phyloP scores from a whole-genome alignment of 53 echinoderm and acorn worm genomes.

The Henricia sp. region DNA sequence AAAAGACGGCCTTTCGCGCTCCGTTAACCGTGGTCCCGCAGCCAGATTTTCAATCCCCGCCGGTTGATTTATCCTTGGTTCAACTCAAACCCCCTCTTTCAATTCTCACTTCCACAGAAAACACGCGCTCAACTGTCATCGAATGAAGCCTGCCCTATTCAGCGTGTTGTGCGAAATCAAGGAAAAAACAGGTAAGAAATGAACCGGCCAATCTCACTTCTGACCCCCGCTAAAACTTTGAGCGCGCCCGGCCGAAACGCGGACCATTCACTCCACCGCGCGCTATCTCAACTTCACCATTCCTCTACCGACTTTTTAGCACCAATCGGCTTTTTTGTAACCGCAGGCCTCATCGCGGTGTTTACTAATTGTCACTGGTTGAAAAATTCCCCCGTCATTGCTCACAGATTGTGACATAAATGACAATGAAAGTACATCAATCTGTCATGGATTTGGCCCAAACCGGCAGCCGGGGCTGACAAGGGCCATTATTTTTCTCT shows the following conservation, averaged over 20 bases:
- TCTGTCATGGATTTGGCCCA: constrained; percentile 28
- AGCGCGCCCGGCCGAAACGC: constrained; percentile 1
- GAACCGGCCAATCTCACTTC: constrained; percentile 8
- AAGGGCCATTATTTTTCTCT: neutral
- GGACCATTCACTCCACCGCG: no score
- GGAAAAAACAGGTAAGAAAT: constrained; percentile 98
- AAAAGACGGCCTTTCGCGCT: constrained; percentile 17
- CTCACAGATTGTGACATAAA: constrained; percentile 30
- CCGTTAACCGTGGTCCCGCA: constrained; percentile 36
- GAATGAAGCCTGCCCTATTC: constrained; percentile 99
- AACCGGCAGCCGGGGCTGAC: neutral
- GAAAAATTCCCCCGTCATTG: neutral
- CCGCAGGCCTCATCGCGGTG: neutral
- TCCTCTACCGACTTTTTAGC: no score
- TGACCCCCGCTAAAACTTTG: neutral
- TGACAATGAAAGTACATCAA: constrained; percentile 41
- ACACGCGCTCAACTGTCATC: constrained; percentile 99
- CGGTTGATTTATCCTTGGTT: constrained; percentile 60
- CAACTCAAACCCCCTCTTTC: constrained; percentile 54
- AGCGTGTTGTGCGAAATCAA: constrained; percentile 99
- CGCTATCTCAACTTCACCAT: no score
- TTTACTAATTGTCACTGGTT: neutral
- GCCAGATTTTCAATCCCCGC: constrained; percentile 56
- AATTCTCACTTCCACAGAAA: constrained; percentile 96
- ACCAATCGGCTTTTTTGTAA: no score